Conservation (phyloP, 2,797 vertebrate genomes). For the Macropus fuliginosus region DNA sequence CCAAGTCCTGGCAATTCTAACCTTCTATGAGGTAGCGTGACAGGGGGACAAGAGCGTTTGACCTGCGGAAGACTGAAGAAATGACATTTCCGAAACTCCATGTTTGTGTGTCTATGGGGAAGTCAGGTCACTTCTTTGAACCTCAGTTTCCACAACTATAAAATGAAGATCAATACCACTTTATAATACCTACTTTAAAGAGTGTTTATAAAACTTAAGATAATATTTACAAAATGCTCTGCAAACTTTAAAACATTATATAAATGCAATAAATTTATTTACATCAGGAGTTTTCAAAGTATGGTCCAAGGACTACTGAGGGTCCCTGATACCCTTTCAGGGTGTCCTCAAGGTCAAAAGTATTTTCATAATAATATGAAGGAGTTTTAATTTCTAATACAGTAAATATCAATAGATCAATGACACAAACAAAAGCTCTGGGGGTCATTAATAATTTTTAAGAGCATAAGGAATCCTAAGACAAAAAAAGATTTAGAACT, state of each 20-base stretch:
- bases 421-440: neutral
- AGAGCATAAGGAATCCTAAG: neutral
- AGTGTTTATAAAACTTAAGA: neutral
- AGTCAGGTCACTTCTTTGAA: neutral
- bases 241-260: neutral
- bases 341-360: neutral
- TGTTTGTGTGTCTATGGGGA: neutral
- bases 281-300: neutral
- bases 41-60: neutral
- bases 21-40: neutral
- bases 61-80: neutral
- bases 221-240: neutral
- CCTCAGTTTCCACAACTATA: neutral
- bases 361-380: neutral
- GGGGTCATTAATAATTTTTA: neutral
- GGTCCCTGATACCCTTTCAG: neutral
- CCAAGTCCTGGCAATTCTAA: neutral
- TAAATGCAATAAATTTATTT: neutral
- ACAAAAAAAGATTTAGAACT: neutral
- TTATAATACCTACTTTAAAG: neutral
- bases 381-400: neutral
- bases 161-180: neutral
- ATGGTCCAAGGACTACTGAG: neutral
- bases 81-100: neutral
- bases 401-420: neutral